These are phyloP conservation scores for Drosophila austrosaltans DNA, from an alignment of 2,888 invertebrate genomes.

Conservation along the genomic window DNA sequence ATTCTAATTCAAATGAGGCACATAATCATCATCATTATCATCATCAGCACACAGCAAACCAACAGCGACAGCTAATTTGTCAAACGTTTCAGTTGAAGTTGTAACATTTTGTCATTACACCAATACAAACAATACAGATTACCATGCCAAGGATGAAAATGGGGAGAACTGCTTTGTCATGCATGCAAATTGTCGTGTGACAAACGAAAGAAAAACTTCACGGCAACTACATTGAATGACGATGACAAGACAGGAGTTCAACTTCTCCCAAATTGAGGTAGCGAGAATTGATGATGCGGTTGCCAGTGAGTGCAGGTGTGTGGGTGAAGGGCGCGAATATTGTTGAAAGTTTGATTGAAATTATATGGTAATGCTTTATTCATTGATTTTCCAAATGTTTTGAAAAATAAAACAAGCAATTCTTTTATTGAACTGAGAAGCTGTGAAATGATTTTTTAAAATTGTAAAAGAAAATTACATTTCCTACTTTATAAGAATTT, in stretches of 20 bases:
- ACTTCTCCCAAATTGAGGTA: not conserved
- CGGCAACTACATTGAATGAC: not conserved
- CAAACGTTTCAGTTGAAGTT: constrained; percentile 46
- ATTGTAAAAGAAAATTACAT: not conserved
- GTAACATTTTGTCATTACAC: constrained; percentile 61
- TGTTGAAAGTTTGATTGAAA: constrained; percentile 2
- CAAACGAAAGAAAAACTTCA: not conserved
- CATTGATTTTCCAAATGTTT: not conserved
- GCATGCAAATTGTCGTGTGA: constrained; percentile 29
- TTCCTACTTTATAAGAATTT: no score
- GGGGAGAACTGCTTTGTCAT: constrained; percentile 29
- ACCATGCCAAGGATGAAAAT: constrained; percentile 21
- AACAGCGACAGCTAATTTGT: constrained; percentile 58
- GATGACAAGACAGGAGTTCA: not conserved
- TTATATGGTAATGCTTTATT: not conserved
- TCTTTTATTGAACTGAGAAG: not conserved
- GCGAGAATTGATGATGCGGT: constrained; percentile 43
- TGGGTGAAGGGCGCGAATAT: not conserved
- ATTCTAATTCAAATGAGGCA: constrained; percentile 35
- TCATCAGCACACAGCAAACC: constrained; percentile 29
- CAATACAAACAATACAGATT: constrained; percentile 54
- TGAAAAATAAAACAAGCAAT: no score
- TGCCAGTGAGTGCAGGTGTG: constrained; percentile 30
- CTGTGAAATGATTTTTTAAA: not conserved
- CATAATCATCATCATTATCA: constrained; percentile 23